Percentiles rank a stretch among this genome's conserved stretches.
These are phyloP conservation scores for Diaprepes abbreviatus DNA, from an alignment of 2,888 invertebrate genomes.

Conservation along the genomic window DNA sequence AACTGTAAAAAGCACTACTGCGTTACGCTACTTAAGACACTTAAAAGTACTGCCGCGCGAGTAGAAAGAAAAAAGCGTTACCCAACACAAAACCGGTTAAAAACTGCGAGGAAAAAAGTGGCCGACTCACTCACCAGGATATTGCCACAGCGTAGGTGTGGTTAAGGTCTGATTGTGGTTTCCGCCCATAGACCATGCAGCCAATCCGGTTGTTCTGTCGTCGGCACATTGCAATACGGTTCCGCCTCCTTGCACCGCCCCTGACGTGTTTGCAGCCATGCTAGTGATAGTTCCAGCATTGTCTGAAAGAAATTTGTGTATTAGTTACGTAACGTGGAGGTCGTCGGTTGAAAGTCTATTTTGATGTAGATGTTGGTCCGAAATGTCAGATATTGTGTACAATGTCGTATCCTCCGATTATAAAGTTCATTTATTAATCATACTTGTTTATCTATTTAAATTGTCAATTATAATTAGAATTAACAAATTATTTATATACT, in stretches of 20 bases:
- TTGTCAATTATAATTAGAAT: too few species aligned
- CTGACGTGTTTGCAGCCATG: conserved; percentile 78
- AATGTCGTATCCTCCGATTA: too few species aligned
- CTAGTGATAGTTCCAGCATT: conserved; percentile 65
- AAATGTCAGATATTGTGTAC: not conserved
- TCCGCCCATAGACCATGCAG: conserved; percentile 70
- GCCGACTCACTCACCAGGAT: conserved; percentile 75
- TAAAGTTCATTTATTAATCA: too few species aligned
- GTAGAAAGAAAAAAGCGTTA: conserved; percentile 51
- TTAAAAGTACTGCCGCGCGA: conserved; percentile 48
- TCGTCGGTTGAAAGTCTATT: not conserved
- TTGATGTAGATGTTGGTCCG: not conserved
- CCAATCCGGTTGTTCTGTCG: conserved; percentile 72
- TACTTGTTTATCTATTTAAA: too few species aligned
- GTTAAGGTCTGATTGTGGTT: conserved; percentile 72
- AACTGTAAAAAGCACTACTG: conserved; percentile 45
- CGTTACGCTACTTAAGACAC: conserved; percentile 49
- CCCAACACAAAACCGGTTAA: conserved; percentile 58
- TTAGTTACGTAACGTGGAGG: conserved; percentile 40
- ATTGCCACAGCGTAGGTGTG: conserved; percentile 85
- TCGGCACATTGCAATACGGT: conserved; percentile 77
- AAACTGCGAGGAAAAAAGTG: conserved; percentile 51
- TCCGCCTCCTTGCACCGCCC: conserved; percentile 72
- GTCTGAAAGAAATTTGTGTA: conserved; percentile 53
- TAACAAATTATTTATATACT: too few species aligned